Conservation (phyloP, 1,140 invertebrate genomes). For the Ceratitis capitata region DNA sequence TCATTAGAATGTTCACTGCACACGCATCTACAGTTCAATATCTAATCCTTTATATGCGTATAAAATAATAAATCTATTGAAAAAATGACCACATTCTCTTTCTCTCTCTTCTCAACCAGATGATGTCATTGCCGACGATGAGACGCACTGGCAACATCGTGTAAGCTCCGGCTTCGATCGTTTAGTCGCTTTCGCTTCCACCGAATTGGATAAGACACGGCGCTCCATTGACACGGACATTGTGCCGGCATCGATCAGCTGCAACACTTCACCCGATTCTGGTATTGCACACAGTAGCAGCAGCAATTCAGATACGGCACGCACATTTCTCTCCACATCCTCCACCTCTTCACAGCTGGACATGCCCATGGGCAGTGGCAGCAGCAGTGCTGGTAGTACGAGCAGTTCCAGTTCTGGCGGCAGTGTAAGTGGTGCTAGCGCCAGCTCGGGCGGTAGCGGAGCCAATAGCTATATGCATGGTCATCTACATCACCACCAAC, state of each 20-base stretch:
- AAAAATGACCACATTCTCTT: not conserved
- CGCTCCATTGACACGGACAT: conserved; percentile 76
- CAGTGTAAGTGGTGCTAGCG: conserved; percentile 43
- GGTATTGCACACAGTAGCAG: conserved; percentile 72
- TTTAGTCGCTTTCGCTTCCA: conserved; percentile 85
- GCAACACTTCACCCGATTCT: conserved; percentile 78
- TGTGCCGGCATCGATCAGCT: conserved; percentile 67
- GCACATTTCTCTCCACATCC: conserved; percentile 68
- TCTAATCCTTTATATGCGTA: conserved; percentile 3
- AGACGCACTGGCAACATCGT: conserved; percentile 81
- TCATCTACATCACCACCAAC: conserved; percentile 5
- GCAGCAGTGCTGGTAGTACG: conserved; percentile 44
- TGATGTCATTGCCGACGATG: conserved; percentile 68
- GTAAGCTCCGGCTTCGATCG: conserved; percentile 85
- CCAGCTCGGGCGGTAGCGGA: conserved; percentile 23
- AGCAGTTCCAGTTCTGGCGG: conserved; percentile 42
- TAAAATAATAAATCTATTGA: not conserved
- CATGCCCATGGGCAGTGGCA: conserved; percentile 55
- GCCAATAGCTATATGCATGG: conserved; percentile 10
- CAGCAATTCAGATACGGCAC: conserved; percentile 67
- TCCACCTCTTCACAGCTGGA: conserved; percentile 61
- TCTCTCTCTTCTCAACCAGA: conserved; percentile 45
- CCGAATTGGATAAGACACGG: conserved; percentile 79
- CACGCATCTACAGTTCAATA: not conserved
- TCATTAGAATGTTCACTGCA: not conserved